Conservation (phyloP, 2,888 invertebrate species). For the Limnephilus auricula region DNA sequence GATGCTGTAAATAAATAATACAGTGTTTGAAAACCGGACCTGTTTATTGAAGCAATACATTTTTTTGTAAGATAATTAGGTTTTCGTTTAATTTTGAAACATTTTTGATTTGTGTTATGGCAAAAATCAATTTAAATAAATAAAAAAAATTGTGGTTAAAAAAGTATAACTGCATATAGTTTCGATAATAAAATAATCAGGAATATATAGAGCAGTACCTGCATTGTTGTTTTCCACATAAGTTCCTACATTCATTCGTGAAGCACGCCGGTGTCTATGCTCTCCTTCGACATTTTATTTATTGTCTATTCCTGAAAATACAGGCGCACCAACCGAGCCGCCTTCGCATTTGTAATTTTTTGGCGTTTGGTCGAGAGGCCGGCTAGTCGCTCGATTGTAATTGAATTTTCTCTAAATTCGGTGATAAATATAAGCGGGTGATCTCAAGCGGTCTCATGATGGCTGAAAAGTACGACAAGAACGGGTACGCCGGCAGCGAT, state of each 20-base stretch:
- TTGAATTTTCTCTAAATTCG: not conserved
- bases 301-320: not conserved
- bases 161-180: no score
- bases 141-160: no score
- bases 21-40: no score
- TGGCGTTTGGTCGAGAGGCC: not conserved
- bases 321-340: not conserved
- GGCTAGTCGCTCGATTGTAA: not conserved
- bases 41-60: no score
- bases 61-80: no score
- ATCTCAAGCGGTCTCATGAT: constrained; percentile 45
- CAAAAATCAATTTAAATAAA: no score
- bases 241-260: not conserved
- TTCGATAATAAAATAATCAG: no score
- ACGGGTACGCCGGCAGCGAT: constrained; percentile 74
- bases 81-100: no score
- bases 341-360: constrained; percentile 27
- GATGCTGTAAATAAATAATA: no score
- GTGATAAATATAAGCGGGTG: not conserved
- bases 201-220: not conserved
- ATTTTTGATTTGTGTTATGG: no score
- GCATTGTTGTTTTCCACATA: not conserved
- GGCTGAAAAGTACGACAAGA: constrained; percentile 69
- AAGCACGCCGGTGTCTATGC: not conserved
- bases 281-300: not conserved